These are phyloP conservation scores for Phyllostomus hastatus DNA, from an alignment of 2,113 vertebrate species.

Conservation along the genomic window DNA sequence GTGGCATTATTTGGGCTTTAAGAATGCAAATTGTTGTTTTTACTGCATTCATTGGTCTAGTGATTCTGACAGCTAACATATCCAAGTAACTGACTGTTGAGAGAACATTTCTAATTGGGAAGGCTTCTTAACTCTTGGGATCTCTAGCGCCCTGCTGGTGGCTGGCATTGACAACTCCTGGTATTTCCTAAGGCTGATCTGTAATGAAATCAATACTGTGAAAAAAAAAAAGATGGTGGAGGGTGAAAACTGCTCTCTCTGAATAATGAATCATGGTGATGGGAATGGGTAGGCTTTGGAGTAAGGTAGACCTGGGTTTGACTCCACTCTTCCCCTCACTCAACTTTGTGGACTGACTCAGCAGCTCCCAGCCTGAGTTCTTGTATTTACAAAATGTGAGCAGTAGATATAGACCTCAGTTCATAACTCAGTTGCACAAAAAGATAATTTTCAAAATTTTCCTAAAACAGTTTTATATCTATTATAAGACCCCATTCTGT, in stretches of 20 bases:
- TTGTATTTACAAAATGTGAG: background rate
- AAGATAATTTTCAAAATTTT: background rate
- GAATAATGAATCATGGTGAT: background rate
- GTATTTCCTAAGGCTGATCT: background rate
- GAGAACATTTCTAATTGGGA: slow-evolving; percentile 46
- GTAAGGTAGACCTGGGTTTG: background rate
- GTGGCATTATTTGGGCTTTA: slow-evolving; percentile 58
- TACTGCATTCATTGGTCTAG: slow-evolving; percentile 63
- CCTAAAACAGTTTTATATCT: background rate
- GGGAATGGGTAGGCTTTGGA: background rate
- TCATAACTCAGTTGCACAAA: background rate
- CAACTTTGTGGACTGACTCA: background rate
- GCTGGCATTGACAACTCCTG: background rate
- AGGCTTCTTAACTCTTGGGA: slow-evolving; percentile 12
- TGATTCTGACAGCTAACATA: slow-evolving; percentile 45
- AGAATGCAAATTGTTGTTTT: slow-evolving; percentile 70
- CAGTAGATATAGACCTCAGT: background rate
- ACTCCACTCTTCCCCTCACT: background rate
- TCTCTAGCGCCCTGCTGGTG: background rate
- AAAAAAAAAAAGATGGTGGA: background rate
- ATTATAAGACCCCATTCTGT: background rate
- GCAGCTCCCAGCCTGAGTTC: background rate
- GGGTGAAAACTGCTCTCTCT: background rate
- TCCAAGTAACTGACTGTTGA: slow-evolving; percentile 39
- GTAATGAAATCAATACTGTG: background rate